Percentiles rank a stretch among this genome's conserved stretches.
Conservation (phyloP, 2,797 vertebrate species). For the Anguilla obscura region DNA sequence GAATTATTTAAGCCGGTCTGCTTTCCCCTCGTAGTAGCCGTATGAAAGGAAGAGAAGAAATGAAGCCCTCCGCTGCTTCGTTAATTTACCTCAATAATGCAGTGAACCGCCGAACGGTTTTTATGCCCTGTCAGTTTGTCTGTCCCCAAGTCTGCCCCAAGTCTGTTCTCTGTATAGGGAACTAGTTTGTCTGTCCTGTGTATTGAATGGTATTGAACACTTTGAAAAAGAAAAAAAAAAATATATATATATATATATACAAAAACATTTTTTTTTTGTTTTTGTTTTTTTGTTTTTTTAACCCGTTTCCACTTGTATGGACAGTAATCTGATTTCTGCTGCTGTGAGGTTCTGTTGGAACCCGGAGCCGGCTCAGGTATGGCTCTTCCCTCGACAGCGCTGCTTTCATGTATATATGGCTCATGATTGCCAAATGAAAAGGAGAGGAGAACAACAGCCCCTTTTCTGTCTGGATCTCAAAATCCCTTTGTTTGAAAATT, state of each 20-base stretch:
- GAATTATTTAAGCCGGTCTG: neutral
- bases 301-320: neutral
- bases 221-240: neutral
- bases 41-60: neutral
- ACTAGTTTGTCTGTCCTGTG: neutral
- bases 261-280: too few species aligned
- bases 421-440: neutral
- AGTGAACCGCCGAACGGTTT: neutral
- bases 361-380: neutral
- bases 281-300: too few species aligned
- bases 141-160: too few species aligned
- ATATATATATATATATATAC: too few species aligned
- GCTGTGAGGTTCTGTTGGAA: neutral
- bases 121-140: too few species aligned
- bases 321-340: neutral
- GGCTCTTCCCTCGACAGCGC: neutral
- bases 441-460: neutral
- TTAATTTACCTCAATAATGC: neutral
- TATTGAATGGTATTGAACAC: neutral
- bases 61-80: neutral
- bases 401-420: neutral
- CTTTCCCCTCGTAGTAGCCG: neutral
- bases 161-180: too few species aligned
- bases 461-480: neutral
- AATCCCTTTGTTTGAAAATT: neutral